Evolutionary conservation across 2,888 invertebrate genomes (phyloP), one percentile per base, ranked within the genome.

Genomic region (Agrypnus murinus): DNA sequence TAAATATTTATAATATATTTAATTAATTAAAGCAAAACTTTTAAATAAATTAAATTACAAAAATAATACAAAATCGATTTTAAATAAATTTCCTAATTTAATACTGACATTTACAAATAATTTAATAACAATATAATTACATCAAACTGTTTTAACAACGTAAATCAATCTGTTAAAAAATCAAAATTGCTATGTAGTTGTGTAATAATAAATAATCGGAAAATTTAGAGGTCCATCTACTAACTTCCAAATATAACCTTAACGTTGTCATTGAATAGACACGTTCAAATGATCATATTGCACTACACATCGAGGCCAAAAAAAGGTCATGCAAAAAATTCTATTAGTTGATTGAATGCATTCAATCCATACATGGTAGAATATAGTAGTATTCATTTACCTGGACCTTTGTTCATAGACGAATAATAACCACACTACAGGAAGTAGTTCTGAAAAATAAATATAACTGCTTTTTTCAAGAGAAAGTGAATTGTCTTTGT

Each of bases 261-360:
- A 55, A 36, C 36, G 55, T n/a, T 55, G 55, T 55, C 55, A 55
- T 36, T 55, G 55, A 36, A 1, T 17, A 12, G 25, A 50, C 50
- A 32, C 25, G 25, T 50, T 50, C 50, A 50, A 50, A 50, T 31
- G 10, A 31, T 50, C 31, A 31, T 32, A 50, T 31, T 50, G 36
- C 55, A 36, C 53, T 53, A 19, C 10, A 8, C 7, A 10, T 17
- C 25, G 36, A 14, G 38, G 17, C 36, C 36, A 9, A 55, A 55
- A 31, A 55, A 55, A 55, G 55, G 55, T 55, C 36, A 36, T 36
- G 36, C 38, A 55, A 34, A 55, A 55, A 50, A 36, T 36, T 17
- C 9, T 9, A 14, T 7, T 8, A 25, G 19, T 31, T 36, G 36
- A 55, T 36, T 17, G 55, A 32, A 55, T 55, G 55, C 34, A 55